Conservation (phyloP, 2,797 vertebrate species). For the Heteromormyrus szaboi region DNA sequence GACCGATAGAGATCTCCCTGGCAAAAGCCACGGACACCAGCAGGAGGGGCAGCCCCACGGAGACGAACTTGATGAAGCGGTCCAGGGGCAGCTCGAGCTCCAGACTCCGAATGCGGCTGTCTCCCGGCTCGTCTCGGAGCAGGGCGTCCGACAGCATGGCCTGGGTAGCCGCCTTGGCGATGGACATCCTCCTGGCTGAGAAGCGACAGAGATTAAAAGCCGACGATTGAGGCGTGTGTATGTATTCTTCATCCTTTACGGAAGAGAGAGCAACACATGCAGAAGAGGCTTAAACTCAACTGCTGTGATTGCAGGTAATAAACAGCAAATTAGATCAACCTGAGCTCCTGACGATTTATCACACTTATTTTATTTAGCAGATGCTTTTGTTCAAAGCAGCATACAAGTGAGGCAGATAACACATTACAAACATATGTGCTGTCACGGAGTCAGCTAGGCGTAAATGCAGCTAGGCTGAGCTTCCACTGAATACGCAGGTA, state of each 20-base stretch:
- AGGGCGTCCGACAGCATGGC: constrained; percentile 91
- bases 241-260: not conserved
- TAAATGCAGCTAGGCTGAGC: not conserved
- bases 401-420: not conserved
- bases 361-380: not conserved
- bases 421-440: not conserved
- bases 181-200: constrained; percentile 71
- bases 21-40: constrained; percentile 87
- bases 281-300: not conserved
- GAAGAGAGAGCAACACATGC: not conserved
- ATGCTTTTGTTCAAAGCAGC: not conserved
- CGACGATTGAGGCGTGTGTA: too few species aligned
- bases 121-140: constrained; percentile 61
- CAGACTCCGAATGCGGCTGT: constrained; percentile 63
- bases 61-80: constrained; percentile 80
- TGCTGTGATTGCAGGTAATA: not conserved
- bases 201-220: not conserved
- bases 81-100: constrained; percentile 86
- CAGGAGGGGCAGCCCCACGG: constrained; percentile 82
- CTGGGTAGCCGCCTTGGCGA: constrained; percentile 78
- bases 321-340: not conserved
- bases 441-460: not conserved
- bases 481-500: not conserved
- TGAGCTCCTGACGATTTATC: not conserved
- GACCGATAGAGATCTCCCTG: constrained; percentile 83